A percentile compares a stretch with the other conserved stretches of the same genome.
These are phyloP conservation scores for Euphydryas editha DNA, from an alignment of 2,888 invertebrate species.

Conservation along the genomic window DNA sequence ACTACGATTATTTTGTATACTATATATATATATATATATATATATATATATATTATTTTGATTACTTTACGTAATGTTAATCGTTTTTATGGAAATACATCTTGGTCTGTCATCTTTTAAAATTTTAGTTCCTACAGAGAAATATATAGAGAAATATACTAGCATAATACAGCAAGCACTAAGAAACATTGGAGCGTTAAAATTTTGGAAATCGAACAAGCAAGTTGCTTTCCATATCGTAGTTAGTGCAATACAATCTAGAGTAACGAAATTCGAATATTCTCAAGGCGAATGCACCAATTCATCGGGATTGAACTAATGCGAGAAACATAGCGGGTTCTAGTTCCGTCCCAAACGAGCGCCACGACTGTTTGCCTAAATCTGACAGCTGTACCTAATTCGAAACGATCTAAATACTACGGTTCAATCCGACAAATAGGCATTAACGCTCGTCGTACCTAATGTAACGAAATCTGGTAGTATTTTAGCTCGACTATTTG, in stretches of 20 bases:
- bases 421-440: constrained; percentile 41
- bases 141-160: not conserved
- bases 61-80: no score
- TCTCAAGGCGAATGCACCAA: constrained; percentile 59
- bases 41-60: no score
- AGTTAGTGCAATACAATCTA: constrained; percentile 40
- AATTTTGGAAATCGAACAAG: constrained; percentile 33
- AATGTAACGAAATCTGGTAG: constrained; percentile 19
- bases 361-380: constrained; percentile 66
- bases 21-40: no score
- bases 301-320: constrained; percentile 73
- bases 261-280: constrained; percentile 45
- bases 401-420: constrained; percentile 51
- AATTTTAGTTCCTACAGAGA: no score
- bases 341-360: constrained; percentile 58
- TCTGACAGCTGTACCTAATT: constrained; percentile 72
- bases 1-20: no score
- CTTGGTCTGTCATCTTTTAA: no score
- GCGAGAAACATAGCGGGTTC: constrained; percentile 67
- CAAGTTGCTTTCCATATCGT: constrained; percentile 37
- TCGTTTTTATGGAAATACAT: no score
- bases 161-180: not conserved
- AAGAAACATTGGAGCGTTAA: constrained; percentile 14
- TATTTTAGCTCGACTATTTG: constrained; percentile 13
- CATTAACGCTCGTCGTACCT: constrained; percentile 29